Conservation (phyloP, 1,140 invertebrate species). For the Rhagoletis zephyria region DNA sequence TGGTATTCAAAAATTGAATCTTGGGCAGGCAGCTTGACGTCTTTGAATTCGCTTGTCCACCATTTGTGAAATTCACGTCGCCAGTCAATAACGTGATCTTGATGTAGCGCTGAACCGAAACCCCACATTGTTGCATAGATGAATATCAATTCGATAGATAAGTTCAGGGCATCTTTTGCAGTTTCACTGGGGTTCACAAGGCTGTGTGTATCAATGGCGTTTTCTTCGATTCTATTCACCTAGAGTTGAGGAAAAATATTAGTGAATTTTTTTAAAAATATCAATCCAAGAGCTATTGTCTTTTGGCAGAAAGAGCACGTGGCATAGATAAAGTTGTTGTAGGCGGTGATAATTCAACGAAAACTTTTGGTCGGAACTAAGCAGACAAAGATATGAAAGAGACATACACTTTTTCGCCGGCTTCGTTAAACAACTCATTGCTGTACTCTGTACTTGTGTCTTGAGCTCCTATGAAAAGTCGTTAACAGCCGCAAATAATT, state of each 20-base stretch:
- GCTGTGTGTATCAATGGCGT: slow-evolving; percentile 57
- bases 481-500: no score
- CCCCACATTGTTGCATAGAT: slow-evolving; percentile 93
- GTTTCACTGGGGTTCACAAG: slow-evolving; percentile 63
- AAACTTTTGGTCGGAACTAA: no score
- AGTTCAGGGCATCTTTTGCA: slow-evolving; percentile 62
- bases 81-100: slow-evolving; percentile 91
- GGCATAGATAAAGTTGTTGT: no score
- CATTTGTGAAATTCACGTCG: slow-evolving; percentile 88
- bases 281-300: no score
- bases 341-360: no score
- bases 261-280: no score
- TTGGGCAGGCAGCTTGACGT: slow-evolving; percentile 87
- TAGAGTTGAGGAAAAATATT: background rate
- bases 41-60: slow-evolving; percentile 92
- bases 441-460: no score
- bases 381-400: no score
- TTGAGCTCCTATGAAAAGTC: no score
- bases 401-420: no score
- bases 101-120: slow-evolving; percentile 91
- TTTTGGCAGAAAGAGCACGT: no score
- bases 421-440: no score
- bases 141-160: slow-evolving; percentile 86
- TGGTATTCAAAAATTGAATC: slow-evolving; percentile 93
- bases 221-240: background rate